These are phyloP conservation scores for Sebastes steindachneri DNA, from an alignment of 2,797 vertebrate species.

Conservation along the genomic window DNA sequence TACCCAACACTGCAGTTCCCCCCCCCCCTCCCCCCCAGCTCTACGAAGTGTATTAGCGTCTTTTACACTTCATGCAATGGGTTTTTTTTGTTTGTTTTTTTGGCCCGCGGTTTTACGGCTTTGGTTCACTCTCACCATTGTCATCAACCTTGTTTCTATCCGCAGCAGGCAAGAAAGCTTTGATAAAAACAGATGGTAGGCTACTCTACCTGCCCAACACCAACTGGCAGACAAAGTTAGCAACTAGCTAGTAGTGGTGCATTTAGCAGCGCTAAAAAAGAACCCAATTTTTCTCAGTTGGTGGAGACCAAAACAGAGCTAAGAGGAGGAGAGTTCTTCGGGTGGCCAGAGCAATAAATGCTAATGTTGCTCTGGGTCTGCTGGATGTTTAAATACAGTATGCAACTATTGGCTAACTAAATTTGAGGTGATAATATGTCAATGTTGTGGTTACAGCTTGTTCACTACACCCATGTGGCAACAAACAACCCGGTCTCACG, in stretches of 20 bases:
- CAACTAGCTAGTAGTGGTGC: neutral
- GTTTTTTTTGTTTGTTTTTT: neutral
- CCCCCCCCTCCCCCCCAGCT: neutral
- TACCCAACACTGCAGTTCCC: neutral
- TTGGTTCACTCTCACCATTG: no score
- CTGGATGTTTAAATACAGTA: neutral
- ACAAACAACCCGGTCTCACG: neutral
- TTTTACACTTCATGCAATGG: neutral
- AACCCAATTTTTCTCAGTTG: neutral
- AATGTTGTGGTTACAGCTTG: neutral
- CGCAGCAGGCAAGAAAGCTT: neutral
- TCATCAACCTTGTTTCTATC: neutral
- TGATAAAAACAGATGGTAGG: neutral
- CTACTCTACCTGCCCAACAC: neutral
- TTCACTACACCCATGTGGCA: neutral
- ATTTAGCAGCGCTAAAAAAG: neutral
- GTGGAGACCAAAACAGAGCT: neutral
- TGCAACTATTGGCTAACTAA: neutral
- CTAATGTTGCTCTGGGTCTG: neutral
- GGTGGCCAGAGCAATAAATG: neutral
- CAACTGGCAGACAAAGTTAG: neutral
- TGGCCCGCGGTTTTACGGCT: no score
- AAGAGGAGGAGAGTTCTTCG: neutral
- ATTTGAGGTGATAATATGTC: neutral
- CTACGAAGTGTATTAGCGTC: neutral